Base-by-base conservation (phyloP, 2,888 invertebrate species). In the Napeogenes inachia region DNA sequence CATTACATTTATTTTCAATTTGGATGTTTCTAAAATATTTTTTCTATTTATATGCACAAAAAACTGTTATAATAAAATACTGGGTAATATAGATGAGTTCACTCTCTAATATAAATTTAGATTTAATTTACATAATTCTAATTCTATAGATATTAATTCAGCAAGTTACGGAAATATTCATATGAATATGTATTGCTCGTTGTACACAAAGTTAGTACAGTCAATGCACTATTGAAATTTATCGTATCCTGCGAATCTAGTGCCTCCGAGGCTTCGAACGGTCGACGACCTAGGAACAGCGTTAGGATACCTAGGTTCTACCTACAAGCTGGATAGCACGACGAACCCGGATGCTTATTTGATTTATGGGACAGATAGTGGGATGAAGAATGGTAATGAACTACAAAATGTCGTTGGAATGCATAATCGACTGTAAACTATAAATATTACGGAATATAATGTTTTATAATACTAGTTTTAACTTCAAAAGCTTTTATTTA, bases 211-310 rank as follows among this genome's bases (percentile, higher is more conserved):
- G 38, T 38, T 38, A 6, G 5, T 42, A 10, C 10, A 88, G 84
- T 85, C 85, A 85, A 85, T 87, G 86, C 21, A 21, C 80, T 84
- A 86, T 87, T 88, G 87, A 88, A 89, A 87, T 87, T 89, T 88
- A 89, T 87, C 82, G 87, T 85, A 85, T 85, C 88, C 89, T 82
- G 86, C 83, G 21, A 21, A 21, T 21, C 21, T 21, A 79, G 85
- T 50, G 80, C 84, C 82, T 81, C 77, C 77, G 78, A 78, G 81
- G 75, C 82, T 78, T 75, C 75, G 75, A 72, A 72, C 82, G 87
- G 81, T 84, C 86, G 78, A 73, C 75, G 86, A 85, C 87, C 86
- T 80, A 75, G 82, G 86, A 82, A 80, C 83, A 76, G 76, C 81
- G 85, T 83, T 83, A 80, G 84, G 85, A 78, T 80, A 84, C 81